Evolutionary conservation across 2,888 invertebrate genomes (phyloP).

Genomic region (Apotomis turbidana): DNA sequence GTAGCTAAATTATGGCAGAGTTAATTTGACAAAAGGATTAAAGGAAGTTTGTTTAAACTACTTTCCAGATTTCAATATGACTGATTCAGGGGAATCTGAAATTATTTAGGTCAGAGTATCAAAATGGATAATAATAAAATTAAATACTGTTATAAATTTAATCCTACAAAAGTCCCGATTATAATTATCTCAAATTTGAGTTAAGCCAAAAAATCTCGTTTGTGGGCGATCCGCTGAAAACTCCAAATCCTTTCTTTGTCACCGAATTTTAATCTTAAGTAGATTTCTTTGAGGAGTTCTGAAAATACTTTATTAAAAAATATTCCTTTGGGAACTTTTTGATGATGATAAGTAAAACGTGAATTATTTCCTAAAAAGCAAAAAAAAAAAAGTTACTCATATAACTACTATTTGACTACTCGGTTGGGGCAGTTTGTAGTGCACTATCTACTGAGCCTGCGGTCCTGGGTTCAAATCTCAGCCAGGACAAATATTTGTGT

Average conservation of each 20-base stretch:
- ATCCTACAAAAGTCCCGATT: neutral
- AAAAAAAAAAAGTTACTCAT: too few species aligned
- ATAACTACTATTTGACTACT: too few species aligned
- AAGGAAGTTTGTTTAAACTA: too few species aligned
- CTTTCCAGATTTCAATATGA: neutral
- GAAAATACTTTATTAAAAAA: neutral
- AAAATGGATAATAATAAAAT: neutral
- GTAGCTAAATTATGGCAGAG: too few species aligned
- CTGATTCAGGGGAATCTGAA: neutral
- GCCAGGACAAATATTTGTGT: too few species aligned
- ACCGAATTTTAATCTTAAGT: constrained; percentile 33
- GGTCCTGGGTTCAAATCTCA: too few species aligned
- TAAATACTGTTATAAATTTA: constrained; percentile 12
- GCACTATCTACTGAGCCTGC: too few species aligned
- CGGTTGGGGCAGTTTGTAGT: too few species aligned
- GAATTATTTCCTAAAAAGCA: too few species aligned
- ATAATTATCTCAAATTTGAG: constrained; percentile 22
- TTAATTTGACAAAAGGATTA: too few species aligned
- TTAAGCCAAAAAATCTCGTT: constrained; percentile 25
- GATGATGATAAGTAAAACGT: neutral
- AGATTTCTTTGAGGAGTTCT: constrained; percentile 30
- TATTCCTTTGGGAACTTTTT: neutral
- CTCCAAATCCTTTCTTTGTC: constrained; percentile 33
- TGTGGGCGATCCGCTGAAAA: constrained; percentile 4
- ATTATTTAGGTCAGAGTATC: neutral